A percentile compares a stretch with the other conserved stretches of the same genome.
These are phyloP conservation scores for Rhorus exstirpatorius DNA, from an alignment of 2,888 invertebrate genomes.

Conservation along the genomic window DNA sequence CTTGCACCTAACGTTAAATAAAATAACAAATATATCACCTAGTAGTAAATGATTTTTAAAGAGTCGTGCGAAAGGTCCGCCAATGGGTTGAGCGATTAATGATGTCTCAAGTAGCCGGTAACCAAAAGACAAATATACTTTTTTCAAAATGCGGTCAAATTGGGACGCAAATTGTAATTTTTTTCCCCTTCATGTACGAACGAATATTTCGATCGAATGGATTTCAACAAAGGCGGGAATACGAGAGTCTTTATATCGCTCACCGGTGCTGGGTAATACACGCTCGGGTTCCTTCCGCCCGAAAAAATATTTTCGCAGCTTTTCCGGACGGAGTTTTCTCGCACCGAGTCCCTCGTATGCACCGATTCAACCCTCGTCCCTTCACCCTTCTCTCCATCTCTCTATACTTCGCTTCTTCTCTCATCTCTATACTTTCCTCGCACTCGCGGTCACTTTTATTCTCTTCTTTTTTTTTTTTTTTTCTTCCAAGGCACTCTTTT, in stretches of 20 bases:
- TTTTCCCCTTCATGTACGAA: not conserved
- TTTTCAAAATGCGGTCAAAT: not conserved
- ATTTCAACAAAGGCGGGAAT: slow-evolving; percentile 47
- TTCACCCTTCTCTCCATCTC: slow-evolving; percentile 58
- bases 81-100: not conserved
- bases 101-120: not conserved
- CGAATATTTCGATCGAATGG: slow-evolving; percentile 9
- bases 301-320: slow-evolving; percentile 81
- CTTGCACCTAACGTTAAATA: too few species aligned
- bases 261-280: slow-evolving; percentile 27
- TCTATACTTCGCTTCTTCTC: slow-evolving; percentile 26
- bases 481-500: slow-evolving; percentile 74
- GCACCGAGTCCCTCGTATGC: slow-evolving; percentile 51
- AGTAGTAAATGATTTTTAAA: too few species aligned
- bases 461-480: slow-evolving; percentile 33
- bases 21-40: too few species aligned
- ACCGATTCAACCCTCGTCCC: slow-evolving; percentile 55
- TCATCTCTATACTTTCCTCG: slow-evolving; percentile 45
- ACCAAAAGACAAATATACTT: not conserved
- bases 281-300: slow-evolving; percentile 73
- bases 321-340: slow-evolving; percentile 67
- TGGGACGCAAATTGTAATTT: not conserved
- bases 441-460: slow-evolving; percentile 51
- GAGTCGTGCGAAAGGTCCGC: too few species aligned
- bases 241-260: slow-evolving; percentile 38